A percentile compares a stretch with the other conserved stretches of the same genome.
Evolutionary conservation across 2,888 invertebrate genomes (phyloP).

Genomic region (Biston betularia): DNA sequence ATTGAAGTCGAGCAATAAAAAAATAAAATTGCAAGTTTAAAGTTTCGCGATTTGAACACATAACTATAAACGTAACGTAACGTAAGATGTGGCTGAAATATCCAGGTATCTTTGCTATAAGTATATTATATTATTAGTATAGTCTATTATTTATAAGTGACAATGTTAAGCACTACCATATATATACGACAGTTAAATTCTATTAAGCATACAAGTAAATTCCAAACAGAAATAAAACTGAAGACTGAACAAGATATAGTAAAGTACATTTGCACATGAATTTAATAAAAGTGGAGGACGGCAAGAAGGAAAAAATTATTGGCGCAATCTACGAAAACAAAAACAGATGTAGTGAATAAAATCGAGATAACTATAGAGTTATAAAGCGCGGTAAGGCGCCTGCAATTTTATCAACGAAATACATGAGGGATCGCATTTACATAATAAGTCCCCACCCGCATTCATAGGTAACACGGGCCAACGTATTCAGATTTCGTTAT

Average conservation of each 20-base stretch:
- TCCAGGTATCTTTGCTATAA: too few species aligned
- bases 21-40: too few species aligned
- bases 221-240: too few species aligned
- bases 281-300: constrained; percentile 11
- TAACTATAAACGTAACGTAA: too few species aligned
- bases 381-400: constrained; percentile 46
- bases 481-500: constrained; percentile 75
- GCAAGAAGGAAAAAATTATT: constrained; percentile 7
- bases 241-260: constrained; percentile 1
- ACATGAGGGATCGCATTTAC: constrained; percentile 75
- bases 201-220: too few species aligned
- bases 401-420: constrained; percentile 75
- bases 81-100: too few species aligned
- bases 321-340: constrained; percentile 23
- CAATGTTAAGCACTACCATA: too few species aligned
- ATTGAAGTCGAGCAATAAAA: too few species aligned
- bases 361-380: constrained; percentile 45
- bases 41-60: too few species aligned
- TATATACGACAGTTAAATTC: too few species aligned
- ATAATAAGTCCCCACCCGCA: constrained; percentile 72
- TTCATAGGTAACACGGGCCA: constrained; percentile 55
- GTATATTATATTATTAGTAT: too few species aligned
- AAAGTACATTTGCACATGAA: constrained; percentile 8
- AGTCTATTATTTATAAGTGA: too few species aligned
- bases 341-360: constrained; percentile 43